Evolutionary conservation across 2,113 vertebrate species (phyloP).

Genomic region (Globicephala melas): DNA sequence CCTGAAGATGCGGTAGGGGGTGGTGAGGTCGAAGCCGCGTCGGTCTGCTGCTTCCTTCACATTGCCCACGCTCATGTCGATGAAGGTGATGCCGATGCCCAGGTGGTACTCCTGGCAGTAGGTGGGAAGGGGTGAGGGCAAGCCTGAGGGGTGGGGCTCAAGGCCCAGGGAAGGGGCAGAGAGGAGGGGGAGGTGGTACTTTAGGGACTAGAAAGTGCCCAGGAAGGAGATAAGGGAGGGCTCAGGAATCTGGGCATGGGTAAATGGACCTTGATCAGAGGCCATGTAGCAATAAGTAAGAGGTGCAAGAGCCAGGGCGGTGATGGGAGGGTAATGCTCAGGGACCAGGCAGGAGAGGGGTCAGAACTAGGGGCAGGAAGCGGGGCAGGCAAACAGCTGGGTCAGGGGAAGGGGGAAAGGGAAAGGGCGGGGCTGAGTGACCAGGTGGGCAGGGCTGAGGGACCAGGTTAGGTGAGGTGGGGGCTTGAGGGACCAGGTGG

Average conservation of each 20-base stretch:
- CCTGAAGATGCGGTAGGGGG: constrained; percentile 95
- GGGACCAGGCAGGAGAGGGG: background rate
- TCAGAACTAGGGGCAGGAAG: background rate
- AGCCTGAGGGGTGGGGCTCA: background rate
- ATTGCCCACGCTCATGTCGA: constrained; percentile 96
- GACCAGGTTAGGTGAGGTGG: background rate
- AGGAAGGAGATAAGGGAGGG: background rate
- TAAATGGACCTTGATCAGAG: background rate
- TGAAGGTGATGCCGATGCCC: constrained; percentile 93
- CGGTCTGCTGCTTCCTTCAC: constrained; percentile 91
- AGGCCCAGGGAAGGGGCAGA: background rate
- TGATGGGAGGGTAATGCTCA: background rate
- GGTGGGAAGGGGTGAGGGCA: background rate
- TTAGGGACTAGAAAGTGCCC: background rate
- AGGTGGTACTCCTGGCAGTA: constrained; percentile 87
- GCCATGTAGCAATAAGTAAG: background rate
- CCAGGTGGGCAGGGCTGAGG: background rate
- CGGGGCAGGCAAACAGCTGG: background rate
- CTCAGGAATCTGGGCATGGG: background rate
- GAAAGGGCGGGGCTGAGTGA: background rate
- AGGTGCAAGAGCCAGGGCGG: background rate
- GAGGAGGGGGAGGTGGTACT: background rate
- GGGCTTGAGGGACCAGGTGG: too few relatives aligned
- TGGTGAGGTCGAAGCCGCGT: constrained; percentile 92
- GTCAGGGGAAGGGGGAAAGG: background rate